phyloP scores from a whole-genome alignment of 2,113 vertebrate genomes.

The Cygnus atratus region DNA sequence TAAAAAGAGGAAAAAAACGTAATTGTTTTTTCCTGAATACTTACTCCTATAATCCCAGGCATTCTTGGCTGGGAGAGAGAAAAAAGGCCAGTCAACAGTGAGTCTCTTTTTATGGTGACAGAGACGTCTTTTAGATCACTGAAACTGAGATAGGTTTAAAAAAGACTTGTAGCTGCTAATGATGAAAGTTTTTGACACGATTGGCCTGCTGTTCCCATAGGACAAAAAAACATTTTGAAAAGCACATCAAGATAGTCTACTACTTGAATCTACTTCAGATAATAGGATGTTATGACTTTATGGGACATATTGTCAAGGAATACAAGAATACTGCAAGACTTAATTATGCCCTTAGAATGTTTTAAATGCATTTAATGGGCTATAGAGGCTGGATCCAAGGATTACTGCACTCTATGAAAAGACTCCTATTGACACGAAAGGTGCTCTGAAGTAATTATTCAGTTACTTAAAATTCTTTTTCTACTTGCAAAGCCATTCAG shows the following conservation, averaged over 20 bases:
- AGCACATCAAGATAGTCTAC: not conserved
- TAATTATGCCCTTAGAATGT: conserved; percentile 37
- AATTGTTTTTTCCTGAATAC: not conserved
- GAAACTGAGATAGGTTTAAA: not conserved
- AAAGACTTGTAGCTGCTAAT: not conserved
- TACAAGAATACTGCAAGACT: not conserved
- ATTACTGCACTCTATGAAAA: not conserved
- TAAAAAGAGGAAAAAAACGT: not conserved
- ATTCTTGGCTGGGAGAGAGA: not conserved
- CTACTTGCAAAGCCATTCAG: conserved; percentile 18
- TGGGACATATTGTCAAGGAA: not conserved
- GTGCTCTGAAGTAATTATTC: conserved; percentile 25
- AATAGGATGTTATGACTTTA: not conserved
- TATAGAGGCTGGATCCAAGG: conserved; percentile 21
- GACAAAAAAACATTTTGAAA: not conserved
- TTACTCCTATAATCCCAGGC: not conserved
- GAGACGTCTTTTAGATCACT: not conserved
- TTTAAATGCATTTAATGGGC: conserved; percentile 22
- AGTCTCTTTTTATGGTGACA: not conserved
- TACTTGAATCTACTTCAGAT: not conserved
- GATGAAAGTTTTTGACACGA: not conserved
- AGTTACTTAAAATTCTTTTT: conserved; percentile 30
- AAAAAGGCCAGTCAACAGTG: not conserved
- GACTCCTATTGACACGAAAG: not conserved
- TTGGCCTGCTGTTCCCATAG: not conserved